Evolutionary conservation across 2,113 vertebrate genomes (phyloP).

Genomic region (Pelmatolapia mariae): DNA sequence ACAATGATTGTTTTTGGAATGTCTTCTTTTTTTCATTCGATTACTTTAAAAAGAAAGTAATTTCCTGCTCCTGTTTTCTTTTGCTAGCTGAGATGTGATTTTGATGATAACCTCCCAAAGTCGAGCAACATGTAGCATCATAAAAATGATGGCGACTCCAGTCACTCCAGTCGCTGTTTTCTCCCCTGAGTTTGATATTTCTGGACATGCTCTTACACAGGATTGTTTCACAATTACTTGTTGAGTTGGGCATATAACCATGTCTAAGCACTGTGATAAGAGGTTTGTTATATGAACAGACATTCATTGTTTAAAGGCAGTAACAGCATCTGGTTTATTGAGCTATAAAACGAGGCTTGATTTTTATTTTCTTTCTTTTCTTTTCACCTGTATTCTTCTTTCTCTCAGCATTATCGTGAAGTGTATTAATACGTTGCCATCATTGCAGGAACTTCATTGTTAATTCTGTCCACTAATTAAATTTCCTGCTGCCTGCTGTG

Average conservation of each 20-base stretch:
- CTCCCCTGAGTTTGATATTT: not conserved
- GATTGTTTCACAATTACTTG: not conserved
- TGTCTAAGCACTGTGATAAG: constrained; percentile 90
- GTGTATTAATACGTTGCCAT: constrained; percentile 46
- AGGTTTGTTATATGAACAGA: constrained; percentile 45
- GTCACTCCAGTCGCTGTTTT: not conserved
- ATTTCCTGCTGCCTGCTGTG: constrained; percentile 66
- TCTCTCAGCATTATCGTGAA: constrained; percentile 39
- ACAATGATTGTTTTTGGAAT: constrained; percentile 23
- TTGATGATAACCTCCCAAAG: constrained; percentile 41
- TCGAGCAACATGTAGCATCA: constrained; percentile 66
- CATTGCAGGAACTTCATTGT: constrained; percentile 45
- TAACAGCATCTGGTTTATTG: constrained; percentile 41
- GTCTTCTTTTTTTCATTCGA: not conserved
- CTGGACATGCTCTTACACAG: not conserved
- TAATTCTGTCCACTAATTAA: constrained; percentile 65
- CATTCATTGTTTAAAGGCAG: constrained; percentile 31
- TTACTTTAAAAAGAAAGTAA: not conserved
- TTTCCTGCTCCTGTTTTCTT: constrained; percentile 17
- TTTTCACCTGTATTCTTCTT: constrained; percentile 32
- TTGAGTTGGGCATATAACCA: constrained; percentile 51
- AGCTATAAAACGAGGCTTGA: constrained; percentile 2
- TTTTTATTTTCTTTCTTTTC: not conserved
- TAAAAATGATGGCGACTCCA: not conserved
- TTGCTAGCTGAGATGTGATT: constrained; percentile 11